Evolutionary conservation across 92 coral and sea anemone genomes (phyloP).

Genomic region (Epizoanthus illoricatus): DNA sequence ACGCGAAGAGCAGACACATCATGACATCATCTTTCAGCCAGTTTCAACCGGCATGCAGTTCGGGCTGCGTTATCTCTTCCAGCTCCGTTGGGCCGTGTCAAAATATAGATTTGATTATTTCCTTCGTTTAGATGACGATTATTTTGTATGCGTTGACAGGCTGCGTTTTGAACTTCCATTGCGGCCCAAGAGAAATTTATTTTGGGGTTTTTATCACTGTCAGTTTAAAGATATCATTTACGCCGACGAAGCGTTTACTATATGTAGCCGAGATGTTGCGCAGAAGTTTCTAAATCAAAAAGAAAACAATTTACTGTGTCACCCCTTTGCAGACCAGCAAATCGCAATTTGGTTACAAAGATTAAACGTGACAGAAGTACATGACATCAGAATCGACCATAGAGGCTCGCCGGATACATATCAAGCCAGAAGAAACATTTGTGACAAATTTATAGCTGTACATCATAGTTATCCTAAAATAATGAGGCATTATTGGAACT

Average conservation of each 20-base stretch:
- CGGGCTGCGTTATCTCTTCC: slow-evolving; percentile 63
- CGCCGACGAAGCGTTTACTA: slow-evolving; percentile 69
- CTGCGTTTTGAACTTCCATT: slow-evolving; percentile 50
- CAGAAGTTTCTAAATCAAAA: slow-evolving; percentile 50
- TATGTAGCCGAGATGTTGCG: slow-evolving; percentile 51
- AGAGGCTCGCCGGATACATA: no score
- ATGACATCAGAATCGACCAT: no score
- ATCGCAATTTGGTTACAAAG: slow-evolving; percentile 60
- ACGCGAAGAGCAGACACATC: slow-evolving; percentile 41
- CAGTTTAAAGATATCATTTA: slow-evolving; percentile 25
- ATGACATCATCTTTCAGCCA: slow-evolving; percentile 62
- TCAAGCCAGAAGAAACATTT: no score
- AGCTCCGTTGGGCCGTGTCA: slow-evolving; percentile 52
- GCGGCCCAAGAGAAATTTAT: slow-evolving; percentile 56
- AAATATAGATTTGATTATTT: slow-evolving; percentile 47
- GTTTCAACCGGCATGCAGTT: slow-evolving; percentile 57
- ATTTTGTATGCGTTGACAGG: slow-evolving; percentile 57
- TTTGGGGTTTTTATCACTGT: slow-evolving; percentile 68
- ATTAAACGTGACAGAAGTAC: no score
- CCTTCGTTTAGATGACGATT: slow-evolving; percentile 65
- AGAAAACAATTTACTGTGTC: slow-evolving; percentile 58
- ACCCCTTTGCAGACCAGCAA: slow-evolving; percentile 77
- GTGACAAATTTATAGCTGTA: no score
- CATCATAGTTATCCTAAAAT: no score
- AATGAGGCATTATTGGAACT: no score